A percentile compares a stretch with the other conserved stretches of the same genome.
Evolutionary conservation across 2,888 invertebrate genomes (phyloP).

Genomic region (Sarcophaga rosellei): DNA sequence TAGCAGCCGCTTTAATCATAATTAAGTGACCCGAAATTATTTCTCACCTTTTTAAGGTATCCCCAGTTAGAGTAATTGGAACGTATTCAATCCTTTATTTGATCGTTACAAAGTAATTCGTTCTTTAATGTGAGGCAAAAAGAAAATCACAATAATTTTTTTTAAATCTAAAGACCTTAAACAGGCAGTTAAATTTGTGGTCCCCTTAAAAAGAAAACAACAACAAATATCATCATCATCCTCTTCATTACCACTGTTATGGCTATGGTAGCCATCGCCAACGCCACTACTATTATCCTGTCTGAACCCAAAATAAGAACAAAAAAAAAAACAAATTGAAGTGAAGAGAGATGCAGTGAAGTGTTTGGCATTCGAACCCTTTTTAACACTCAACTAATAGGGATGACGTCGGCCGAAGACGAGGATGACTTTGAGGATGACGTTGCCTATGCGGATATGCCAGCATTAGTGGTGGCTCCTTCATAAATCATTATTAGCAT

Average conservation of each 20-base stretch:
- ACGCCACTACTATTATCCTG: constrained; percentile 51
- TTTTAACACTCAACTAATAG: constrained; percentile 45
- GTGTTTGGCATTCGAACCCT: constrained; percentile 62
- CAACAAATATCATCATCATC: background rate
- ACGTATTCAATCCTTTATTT: no score
- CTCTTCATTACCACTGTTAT: background rate
- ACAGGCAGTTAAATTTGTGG: no score
- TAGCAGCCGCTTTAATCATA: no score
- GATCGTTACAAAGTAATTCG: no score
- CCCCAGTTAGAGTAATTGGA: no score
- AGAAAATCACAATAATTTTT: no score
- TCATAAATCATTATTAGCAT: constrained; percentile 65
- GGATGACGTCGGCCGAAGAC: background rate
- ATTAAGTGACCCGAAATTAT: no score
- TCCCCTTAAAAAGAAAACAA: no score
- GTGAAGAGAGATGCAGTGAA: background rate
- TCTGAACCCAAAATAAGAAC: background rate
- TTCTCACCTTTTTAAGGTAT: no score
- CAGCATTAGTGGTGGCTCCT: constrained; percentile 39
- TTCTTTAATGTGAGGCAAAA: no score
- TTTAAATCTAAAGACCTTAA: no score
- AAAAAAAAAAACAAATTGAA: no score
- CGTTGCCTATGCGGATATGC: background rate
- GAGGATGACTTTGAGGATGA: background rate
- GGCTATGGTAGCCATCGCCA: background rate